Base-by-base conservation (phyloP, 2,113 vertebrate genomes). In the Fregetta grallaria region DNA sequence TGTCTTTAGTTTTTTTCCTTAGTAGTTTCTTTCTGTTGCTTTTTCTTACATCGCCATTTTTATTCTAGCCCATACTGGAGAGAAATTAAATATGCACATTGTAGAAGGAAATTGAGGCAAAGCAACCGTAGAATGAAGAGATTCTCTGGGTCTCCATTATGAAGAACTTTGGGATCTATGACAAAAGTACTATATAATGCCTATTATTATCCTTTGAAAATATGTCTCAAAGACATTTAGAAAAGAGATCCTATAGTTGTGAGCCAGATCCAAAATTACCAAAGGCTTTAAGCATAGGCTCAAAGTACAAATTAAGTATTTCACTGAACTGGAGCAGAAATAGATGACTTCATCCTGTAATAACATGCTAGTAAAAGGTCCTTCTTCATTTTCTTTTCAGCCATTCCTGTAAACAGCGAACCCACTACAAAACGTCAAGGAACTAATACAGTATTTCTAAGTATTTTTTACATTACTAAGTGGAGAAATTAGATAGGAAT, bases 221-320 rank as follows among this genome's bases (percentile, higher is more conserved):
- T n/a, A 23, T 61, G 27, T 73, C 56, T 85, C 85, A 44, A 88
- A 94, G 78, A 40, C 3, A 49, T 61, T 82, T 34, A 88, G 27
- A 85, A 50, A 91, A 85, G 32, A 53, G 21, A 90, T 65, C 38
- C 45, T 82, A 14, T 56, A 85, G 47, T 76, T 79, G 20, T 75
- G n/a, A 94, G 42, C 36, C 53, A 88, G 49, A 90, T 83, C 32
- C 58, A 86, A 94, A 90, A 96, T 68, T 79, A 93, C 21, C 21
- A 4, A 87, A 93, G 38, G 44, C 94, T 73, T 92, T 79, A 94
- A 94, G 91, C 78, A 82, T 13, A 72, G 62, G 52, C 22, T 92
- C 36, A 47, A 94, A 92, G 58, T 38, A 83, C 30, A 95, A 92
- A 92, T 80, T 80, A 92, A 95, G 79, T 62, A 84, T 84, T 94